Conservation (phyloP, 2,888 invertebrate genomes). For the Parelbella ahira region DNA sequence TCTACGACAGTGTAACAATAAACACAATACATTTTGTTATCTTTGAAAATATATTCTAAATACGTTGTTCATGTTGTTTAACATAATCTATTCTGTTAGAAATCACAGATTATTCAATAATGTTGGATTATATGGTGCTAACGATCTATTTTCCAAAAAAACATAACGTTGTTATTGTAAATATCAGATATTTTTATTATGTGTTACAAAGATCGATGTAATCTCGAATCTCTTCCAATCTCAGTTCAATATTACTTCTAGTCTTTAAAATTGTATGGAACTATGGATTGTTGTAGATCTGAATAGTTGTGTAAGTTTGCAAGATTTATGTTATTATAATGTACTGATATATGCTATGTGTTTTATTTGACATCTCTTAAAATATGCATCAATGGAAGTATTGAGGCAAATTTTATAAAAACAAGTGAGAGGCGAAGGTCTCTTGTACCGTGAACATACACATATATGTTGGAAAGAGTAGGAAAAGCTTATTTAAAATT, state of each 20-base stretch:
- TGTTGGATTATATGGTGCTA: constrained; percentile 62
- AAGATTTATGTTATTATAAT: constrained; percentile 61
- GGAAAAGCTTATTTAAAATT: too few relatives aligned
- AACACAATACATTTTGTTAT: too few relatives aligned
- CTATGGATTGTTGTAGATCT: constrained; percentile 60
- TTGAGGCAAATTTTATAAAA: too few relatives aligned
- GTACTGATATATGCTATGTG: constrained; percentile 41
- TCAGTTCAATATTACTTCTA: constrained; percentile 72
- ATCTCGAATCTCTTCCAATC: constrained; percentile 40
- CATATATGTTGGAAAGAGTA: too few relatives aligned
- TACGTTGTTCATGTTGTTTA: too few relatives aligned
- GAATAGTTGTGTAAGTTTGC: constrained; percentile 58
- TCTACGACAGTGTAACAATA: too few relatives aligned
- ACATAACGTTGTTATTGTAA: constrained; percentile 34
- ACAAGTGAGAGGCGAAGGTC: too few relatives aligned
- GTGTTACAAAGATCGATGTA: constrained; percentile 27
- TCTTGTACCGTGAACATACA: too few relatives aligned
- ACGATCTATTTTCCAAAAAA: constrained; percentile 26
- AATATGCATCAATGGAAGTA: too few relatives aligned
- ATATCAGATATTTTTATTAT: constrained; percentile 31
- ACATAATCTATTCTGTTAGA: constrained; percentile 4
- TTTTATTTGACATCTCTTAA: constrained; percentile 25
- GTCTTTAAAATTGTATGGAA: constrained; percentile 66
- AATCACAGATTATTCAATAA: constrained; percentile 23
- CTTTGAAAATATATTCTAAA: too few relatives aligned